phyloP scores from a whole-genome alignment of 2,888 invertebrate genomes.

The Netelia fuscicornis region DNA sequence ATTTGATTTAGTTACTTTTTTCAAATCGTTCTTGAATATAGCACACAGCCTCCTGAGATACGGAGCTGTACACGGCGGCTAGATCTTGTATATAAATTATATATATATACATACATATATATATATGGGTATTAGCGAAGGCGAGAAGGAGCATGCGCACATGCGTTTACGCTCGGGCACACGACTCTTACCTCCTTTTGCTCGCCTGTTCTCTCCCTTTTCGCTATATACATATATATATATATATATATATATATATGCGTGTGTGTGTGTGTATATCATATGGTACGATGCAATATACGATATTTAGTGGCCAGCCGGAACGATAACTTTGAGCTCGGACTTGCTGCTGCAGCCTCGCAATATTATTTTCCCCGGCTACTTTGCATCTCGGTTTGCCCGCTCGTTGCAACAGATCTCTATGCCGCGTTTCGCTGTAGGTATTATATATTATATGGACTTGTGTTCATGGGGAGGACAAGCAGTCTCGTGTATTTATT shows the following conservation, averaged over 20 bases:
- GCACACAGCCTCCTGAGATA: too few relatives aligned
- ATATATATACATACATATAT: neutral
- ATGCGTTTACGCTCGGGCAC: slow-evolving; percentile 12
- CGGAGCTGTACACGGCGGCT: too few relatives aligned
- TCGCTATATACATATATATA: slow-evolving; percentile 33
- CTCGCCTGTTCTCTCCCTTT: slow-evolving; percentile 13
- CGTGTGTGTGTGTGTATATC: slow-evolving; percentile 4
- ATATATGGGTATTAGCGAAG: slow-evolving; percentile 18
- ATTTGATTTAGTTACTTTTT: too few relatives aligned
- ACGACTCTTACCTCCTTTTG: slow-evolving; percentile 41
- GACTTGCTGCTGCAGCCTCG: slow-evolving; percentile 37
- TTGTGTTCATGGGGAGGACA: slow-evolving; percentile 12
- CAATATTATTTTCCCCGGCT: slow-evolving; percentile 48
- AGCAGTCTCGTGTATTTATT: neutral
- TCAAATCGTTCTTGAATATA: neutral
- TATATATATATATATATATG: neutral
- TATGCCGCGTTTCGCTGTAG: neutral
- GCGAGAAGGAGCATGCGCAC: slow-evolving; percentile 31
- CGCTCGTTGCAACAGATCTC: slow-evolving; percentile 35
- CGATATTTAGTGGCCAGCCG: slow-evolving; percentile 68
- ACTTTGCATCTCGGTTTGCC: slow-evolving; percentile 56
- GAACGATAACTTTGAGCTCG: slow-evolving; percentile 69
- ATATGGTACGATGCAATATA: slow-evolving; percentile 63
- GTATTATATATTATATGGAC: neutral
- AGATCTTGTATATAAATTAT: neutral